phyloP scores from a whole-genome alignment of 2,113 vertebrate genomes.

The Lamprologus tigripictilis region DNA sequence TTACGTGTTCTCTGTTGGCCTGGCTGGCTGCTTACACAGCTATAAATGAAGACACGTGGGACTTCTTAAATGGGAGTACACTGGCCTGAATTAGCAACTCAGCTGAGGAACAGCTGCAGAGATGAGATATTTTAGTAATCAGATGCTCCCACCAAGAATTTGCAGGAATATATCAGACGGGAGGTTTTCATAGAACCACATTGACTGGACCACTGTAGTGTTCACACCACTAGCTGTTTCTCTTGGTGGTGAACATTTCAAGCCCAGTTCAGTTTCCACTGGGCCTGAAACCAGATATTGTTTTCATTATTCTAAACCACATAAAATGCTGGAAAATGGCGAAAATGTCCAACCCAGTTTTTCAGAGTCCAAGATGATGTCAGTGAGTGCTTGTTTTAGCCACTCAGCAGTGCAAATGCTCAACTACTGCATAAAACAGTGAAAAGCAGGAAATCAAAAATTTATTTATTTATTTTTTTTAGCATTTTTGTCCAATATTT shows the following conservation, averaged over 20 bases:
- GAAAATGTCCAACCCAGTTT: not conserved
- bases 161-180: slow-evolving; percentile 28
- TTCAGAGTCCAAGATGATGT: not conserved
- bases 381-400: not conserved
- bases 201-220: not conserved
- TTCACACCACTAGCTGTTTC: not conserved
- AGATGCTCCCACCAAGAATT: slow-evolving; percentile 56
- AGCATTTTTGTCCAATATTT: not conserved
- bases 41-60: slow-evolving; percentile 66
- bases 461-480: not conserved
- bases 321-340: not conserved
- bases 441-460: not conserved
- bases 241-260: not conserved
- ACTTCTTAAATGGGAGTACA: slow-evolving; percentile 60
- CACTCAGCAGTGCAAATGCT: not conserved
- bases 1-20: slow-evolving; percentile 28
- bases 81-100: slow-evolving; percentile 68
- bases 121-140: slow-evolving; percentile 68
- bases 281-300: not conserved
- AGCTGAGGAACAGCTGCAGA: slow-evolving; percentile 58
- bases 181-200: not conserved
- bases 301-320: not conserved
- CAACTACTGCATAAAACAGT: not conserved
- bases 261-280: not conserved
- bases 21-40: slow-evolving; percentile 50